phyloP scores from a whole-genome alignment of 37 sponge, comb jelly and placozoan species.

The Diacarnus erythraeanus region DNA sequence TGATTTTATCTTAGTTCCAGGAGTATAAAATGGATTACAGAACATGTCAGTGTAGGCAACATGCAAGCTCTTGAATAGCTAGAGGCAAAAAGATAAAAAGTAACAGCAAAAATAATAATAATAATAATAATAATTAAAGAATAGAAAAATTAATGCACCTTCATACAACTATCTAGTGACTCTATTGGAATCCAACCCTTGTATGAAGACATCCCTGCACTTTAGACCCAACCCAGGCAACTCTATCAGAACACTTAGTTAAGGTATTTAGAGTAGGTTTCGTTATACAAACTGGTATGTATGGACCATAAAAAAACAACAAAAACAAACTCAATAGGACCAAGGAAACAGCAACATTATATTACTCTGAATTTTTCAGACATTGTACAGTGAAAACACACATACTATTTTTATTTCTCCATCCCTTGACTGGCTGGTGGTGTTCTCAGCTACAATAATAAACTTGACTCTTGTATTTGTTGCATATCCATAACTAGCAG shows the following conservation, averaged over 20 bases:
- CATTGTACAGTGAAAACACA: not conserved
- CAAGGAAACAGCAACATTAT: no score
- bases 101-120: not conserved
- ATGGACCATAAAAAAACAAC: no score
- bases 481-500: conserved; percentile 91
- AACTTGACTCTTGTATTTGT: conserved; percentile 96
- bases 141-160: no score
- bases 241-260: no score
- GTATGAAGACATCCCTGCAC: no score
- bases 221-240: no score
- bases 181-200: no score
- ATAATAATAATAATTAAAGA: no score
- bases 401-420: conserved; percentile 76
- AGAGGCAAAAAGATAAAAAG: not conserved
- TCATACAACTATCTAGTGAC: no score
- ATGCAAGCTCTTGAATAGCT: conserved; percentile 91
- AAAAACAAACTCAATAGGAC: not conserved
- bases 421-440: conserved; percentile 70
- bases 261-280: no score
- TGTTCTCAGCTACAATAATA: conserved; percentile 80
- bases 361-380: no score
- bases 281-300: no score
- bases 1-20: conserved; percentile 85
- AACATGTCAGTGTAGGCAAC: conserved; percentile 83
- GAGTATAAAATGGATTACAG: conserved; percentile 93